Evolutionary conservation across 1,140 invertebrate species (phyloP), one percentile per base, ranked within the genome.

Genomic region (Aphaenogaster ashmeadi): DNA sequence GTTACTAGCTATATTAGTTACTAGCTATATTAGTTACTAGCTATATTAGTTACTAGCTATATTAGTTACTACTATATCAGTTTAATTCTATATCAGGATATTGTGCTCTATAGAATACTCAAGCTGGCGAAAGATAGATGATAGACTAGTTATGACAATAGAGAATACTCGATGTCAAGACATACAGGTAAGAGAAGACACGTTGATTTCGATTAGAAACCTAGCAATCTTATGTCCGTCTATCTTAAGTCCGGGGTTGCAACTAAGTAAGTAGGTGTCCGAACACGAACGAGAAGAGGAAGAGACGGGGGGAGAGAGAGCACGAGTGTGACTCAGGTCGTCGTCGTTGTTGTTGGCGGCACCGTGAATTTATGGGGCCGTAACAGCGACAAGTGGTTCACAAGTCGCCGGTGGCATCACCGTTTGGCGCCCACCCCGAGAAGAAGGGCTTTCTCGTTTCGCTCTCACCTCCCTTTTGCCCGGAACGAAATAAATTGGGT

Each of bases 351-450:
- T 88, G 92, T 91, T 79, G 91, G 64, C 87, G 91, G 90, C 83
- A 75, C 92, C 88, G 91, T 92, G 93, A 95, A 95, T 95, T 95
- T 95, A 95, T 95, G 94, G 94, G 92, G 93, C 93, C 91, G 94
- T 95, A 95, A 94, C 95, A 95, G 95, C 94, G 95, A 95, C 95
- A 95, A 95, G 95, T 95, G 95, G 94, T 95, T 95, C 94, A 94
- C 95, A 95, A 95, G 94, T 95, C 94, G 95, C 94, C 94, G 93
- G 91, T 94, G 93, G 94, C 94, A 94, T 94, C 94, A 94, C 93
- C 89, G 92, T 93, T 93, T 94, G 94, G 93, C 93, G 93, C 92
- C 92, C 90, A 88, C 90, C 90, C 90, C 89, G 91, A 89, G 93
- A 92, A 90, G 93, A 92, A 94, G 92, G 92, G 89, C 92, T 94